phyloP scores from a whole-genome alignment of 1,140 invertebrate species.

The Camponotus vicinus region DNA sequence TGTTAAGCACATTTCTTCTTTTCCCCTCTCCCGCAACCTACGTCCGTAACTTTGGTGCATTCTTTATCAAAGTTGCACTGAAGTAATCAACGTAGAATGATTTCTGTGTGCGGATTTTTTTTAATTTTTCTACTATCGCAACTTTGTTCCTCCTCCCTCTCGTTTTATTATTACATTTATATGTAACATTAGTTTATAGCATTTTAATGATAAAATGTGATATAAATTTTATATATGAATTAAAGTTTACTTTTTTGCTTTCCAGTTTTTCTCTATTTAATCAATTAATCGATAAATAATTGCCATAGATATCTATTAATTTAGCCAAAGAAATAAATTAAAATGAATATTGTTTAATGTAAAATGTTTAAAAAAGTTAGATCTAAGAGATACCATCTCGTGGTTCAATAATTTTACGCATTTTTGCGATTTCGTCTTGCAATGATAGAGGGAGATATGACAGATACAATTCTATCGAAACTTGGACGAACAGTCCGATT shows the following conservation, averaged over 20 bases:
- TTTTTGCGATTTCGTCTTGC: background rate
- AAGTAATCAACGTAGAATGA: background rate
- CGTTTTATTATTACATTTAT: background rate
- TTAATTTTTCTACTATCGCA: conserved; percentile 1
- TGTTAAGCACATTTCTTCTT: conserved; percentile 35
- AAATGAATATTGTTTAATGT: background rate
- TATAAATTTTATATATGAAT: background rate
- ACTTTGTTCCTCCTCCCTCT: background rate
- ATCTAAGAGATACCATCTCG: background rate
- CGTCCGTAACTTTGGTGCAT: conserved; percentile 36
- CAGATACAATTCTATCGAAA: conserved; percentile 7
- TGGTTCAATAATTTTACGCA: background rate
- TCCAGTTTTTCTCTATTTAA: background rate
- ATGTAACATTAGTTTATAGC: conserved; percentile 20
- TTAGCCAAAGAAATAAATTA: no score
- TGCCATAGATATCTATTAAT: background rate
- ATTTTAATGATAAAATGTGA: background rate
- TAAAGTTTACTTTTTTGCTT: background rate
- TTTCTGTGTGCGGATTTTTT: conserved; percentile 18
- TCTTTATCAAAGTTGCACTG: conserved; percentile 31
- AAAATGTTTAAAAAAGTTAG: background rate
- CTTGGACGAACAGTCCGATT: background rate
- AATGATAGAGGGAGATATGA: background rate
- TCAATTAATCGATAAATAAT: background rate
- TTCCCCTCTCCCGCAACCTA: background rate